phyloP scores from a whole-genome alignment of 2,888 invertebrate species.

The Lamproptera curius region DNA sequence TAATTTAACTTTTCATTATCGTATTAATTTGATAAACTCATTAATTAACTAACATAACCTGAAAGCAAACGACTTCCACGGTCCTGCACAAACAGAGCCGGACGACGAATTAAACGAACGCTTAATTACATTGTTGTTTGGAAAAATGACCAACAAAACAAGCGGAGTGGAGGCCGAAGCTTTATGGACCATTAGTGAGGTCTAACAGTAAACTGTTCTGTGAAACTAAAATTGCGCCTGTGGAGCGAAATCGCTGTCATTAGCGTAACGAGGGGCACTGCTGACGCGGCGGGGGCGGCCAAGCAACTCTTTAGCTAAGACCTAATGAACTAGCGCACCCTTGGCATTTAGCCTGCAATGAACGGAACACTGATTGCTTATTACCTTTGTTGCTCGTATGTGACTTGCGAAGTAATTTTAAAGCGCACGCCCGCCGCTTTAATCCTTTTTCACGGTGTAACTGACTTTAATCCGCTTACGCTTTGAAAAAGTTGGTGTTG shows the following conservation, averaged over 20 bases:
- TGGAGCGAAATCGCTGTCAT: constrained; percentile 71
- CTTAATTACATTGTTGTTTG: constrained; percentile 25
- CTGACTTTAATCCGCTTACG: too few relatives aligned
- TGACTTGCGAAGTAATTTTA: constrained; percentile 23
- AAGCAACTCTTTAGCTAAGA: constrained; percentile 60
- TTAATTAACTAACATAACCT: neutral
- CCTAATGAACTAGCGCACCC: constrained; percentile 63
- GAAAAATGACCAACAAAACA: constrained; percentile 51
- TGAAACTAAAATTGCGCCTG: constrained; percentile 66
- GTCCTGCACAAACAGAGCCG: constrained; percentile 4
- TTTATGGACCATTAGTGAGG: constrained; percentile 63
- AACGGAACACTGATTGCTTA: constrained; percentile 31
- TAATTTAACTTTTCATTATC: neutral
- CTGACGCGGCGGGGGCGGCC: constrained; percentile 60
- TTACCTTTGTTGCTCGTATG: constrained; percentile 29
- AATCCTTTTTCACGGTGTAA: neutral
- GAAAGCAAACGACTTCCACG: constrained; percentile 1
- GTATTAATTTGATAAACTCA: neutral
- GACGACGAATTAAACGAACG: constrained; percentile 19
- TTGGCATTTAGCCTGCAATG: constrained; percentile 45
- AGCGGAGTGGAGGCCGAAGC: constrained; percentile 51
- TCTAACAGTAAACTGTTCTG: constrained; percentile 63
- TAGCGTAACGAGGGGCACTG: constrained; percentile 70
- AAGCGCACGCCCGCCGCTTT: neutral
- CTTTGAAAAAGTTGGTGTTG: too few relatives aligned